Base-by-base conservation (phyloP, 2,797 vertebrate species). In the Chelon auratus region DNA sequence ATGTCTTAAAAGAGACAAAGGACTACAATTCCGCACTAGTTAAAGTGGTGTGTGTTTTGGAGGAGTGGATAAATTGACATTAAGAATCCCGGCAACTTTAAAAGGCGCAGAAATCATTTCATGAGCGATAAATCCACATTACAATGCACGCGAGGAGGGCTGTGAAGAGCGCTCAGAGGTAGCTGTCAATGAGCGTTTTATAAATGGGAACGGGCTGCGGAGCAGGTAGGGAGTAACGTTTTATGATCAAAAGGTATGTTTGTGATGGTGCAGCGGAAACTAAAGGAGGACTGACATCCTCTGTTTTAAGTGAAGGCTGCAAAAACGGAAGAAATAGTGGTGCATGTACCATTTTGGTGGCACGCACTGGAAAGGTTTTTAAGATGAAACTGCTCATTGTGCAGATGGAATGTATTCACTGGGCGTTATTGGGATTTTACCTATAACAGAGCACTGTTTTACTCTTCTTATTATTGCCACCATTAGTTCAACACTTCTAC, bases 1-100 rank as follows among this genome's bases (percentile, higher is more conserved):
- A 82, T 42, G 70, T 89, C 81, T 86, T 84, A 72, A 84, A 88
- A 68, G 75, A 89, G 88, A 92, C 90, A 92, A 91, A 92, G 78
- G 80, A 85, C 74, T 58, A 66, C 80, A 57, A 62, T 89, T 81
- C 54, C 17, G 36, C 24, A 45, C 48, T 33, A 58, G 77, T 84
- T 87, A 77, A 83, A 89, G 80, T 70, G 68, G 54, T 85, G 84
- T 70, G 80, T 68, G 58, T 87, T 83, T 75, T 77, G 48, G 56
- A 74, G 65, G 64, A 83, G 76, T 60, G 64, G 70, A 75, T 67
- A 47, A 88, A 78, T 42, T 78, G 69, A 85, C 64, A 77, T 80
- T 59, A 85, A 51, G 80, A 88, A 82, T 84, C 45, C 55, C 55
- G 11, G 61, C 39, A 78, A 81, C 62, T 83, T 79, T 59, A 51